Evolutionary conservation across 2,888 invertebrate genomes (phyloP).

Genomic region (Microdon myrmicae): DNA sequence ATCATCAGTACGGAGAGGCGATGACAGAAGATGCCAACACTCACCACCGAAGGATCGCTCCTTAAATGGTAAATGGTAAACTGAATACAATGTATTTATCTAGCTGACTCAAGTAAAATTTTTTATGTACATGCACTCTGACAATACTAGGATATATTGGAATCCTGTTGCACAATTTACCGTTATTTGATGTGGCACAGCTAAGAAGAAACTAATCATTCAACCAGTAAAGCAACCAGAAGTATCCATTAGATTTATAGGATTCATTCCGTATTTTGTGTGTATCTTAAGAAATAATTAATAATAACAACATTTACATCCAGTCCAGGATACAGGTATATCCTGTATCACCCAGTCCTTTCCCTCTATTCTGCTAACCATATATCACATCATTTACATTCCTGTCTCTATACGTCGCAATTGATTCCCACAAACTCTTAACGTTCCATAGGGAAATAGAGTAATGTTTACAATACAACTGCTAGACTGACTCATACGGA

Average conservation of each 20-base stretch:
- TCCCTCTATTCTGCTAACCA: too few relatives aligned
- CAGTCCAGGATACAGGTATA: too few relatives aligned
- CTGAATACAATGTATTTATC: too few relatives aligned
- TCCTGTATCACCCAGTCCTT: too few relatives aligned
- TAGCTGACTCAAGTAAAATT: not conserved
- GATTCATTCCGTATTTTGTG: constrained; percentile 47
- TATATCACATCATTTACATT: too few relatives aligned
- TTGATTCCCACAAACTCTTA: too few relatives aligned
- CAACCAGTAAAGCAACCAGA: constrained; percentile 47
- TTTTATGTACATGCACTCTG: not conserved
- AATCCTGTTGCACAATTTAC: constrained; percentile 15
- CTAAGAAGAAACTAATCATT: constrained; percentile 43
- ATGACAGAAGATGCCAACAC: not conserved
- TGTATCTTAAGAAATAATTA: constrained; percentile 52
- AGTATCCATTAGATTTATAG: constrained; percentile 49
- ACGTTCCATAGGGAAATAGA: too few relatives aligned
- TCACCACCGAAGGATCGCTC: not conserved
- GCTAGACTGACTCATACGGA: too few relatives aligned
- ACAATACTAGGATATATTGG: constrained; percentile 2
- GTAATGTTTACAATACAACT: too few relatives aligned
- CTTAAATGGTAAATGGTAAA: too few relatives aligned
- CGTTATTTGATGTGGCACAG: constrained; percentile 25
- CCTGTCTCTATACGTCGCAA: too few relatives aligned
- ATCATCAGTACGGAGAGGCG: constrained; percentile 53
- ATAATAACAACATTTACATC: constrained; percentile 32